Evolutionary conservation across 2,888 invertebrate genomes (phyloP), one percentile per base, ranked within the genome.

Genomic region (Lithophane socia): DNA sequence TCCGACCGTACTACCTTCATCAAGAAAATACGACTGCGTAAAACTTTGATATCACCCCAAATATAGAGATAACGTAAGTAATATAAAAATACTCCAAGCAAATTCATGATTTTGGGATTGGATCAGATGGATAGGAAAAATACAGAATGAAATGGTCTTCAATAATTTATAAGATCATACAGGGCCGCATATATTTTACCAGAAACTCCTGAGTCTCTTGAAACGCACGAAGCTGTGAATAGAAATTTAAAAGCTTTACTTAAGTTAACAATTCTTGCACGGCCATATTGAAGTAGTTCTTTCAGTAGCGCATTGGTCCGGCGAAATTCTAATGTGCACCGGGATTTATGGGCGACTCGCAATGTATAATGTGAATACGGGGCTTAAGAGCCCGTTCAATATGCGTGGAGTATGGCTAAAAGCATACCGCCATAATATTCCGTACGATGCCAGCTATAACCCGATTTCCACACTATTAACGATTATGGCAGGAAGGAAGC

Each of bases 281-380:
- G 88, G 87, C 86, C 86, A 89, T 89, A 88, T 87, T 88, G 87
- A 86, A 89, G 91, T 88, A 86, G 88, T 88, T 88, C 88, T 89
- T 91, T 89, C 86, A 88, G 83, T 66, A 72, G 85, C 78, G 88
- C 87, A 87, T 85, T 85, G 88, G 90, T 90, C 90, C 89, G 84
- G 89, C 80, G 84, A 89, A 91, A 92, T 91, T 90, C 89, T 91
- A 92, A 91, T 91, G 90, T 91, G 91, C 87, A 87, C 89, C 76
- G 86, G 88, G 90, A 91, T 93, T 92, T 92, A 93, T 91, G 88
- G 89, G 78, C 80, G 84, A 86, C 87, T 89, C 88, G 83, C 86
- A 85, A 88, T 87, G 87, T 85, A 89, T 89, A 90, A 90, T 90
- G 89, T 89, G 88, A 89, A 91, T 88, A 84, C 88, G 86, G 86